A percentile compares a stretch with the other conserved stretches of the same genome.
phyloP scores from a whole-genome alignment of 1,140 invertebrate species.

The Prorops nasuta region DNA sequence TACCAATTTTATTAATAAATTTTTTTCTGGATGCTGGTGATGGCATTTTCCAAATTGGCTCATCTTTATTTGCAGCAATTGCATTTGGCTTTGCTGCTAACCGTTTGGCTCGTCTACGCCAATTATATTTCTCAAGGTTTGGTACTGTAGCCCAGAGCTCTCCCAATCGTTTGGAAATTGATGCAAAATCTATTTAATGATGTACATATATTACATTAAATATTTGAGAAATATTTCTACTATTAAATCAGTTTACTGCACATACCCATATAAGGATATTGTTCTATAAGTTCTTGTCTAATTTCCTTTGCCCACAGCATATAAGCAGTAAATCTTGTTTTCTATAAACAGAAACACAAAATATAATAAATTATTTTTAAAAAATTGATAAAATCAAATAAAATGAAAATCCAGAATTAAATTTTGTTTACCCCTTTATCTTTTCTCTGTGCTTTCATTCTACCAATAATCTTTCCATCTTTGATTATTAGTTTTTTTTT shows the following conservation, averaged over 20 bases:
- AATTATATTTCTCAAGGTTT: slow-evolving; percentile 62
- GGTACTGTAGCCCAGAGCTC: slow-evolving; percentile 82
- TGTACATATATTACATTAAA: slow-evolving; percentile 2
- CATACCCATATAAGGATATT: slow-evolving; percentile 73
- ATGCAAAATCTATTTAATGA: slow-evolving; percentile 68
- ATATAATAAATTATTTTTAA: slow-evolving; percentile 6
- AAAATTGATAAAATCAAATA: slow-evolving; percentile 32
- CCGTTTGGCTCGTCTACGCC: slow-evolving; percentile 74
- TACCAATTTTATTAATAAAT: slow-evolving; percentile 56
- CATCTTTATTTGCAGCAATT: slow-evolving; percentile 36
- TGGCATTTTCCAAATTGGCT: slow-evolving; percentile 50
- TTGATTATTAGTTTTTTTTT: slow-evolving; percentile 75
- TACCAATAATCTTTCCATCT: slow-evolving; percentile 70
- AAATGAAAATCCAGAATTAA: too few species aligned
- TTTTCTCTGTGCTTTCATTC: slow-evolving; percentile 71
- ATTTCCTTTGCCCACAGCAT: slow-evolving; percentile 87
- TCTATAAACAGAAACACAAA: slow-evolving; percentile 55
- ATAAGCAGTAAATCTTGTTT: slow-evolving; percentile 81
- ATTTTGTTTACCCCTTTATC: slow-evolving; percentile 80
- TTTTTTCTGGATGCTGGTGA: slow-evolving; percentile 49
- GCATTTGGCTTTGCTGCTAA: slow-evolving; percentile 59
- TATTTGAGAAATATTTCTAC: background rate
- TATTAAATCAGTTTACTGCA: slow-evolving; percentile 6
- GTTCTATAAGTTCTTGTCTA: slow-evolving; percentile 68
- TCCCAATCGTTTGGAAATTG: slow-evolving; percentile 76